Conservation (phyloP, 2,888 invertebrate species). For the Pseudococcus viburni region DNA sequence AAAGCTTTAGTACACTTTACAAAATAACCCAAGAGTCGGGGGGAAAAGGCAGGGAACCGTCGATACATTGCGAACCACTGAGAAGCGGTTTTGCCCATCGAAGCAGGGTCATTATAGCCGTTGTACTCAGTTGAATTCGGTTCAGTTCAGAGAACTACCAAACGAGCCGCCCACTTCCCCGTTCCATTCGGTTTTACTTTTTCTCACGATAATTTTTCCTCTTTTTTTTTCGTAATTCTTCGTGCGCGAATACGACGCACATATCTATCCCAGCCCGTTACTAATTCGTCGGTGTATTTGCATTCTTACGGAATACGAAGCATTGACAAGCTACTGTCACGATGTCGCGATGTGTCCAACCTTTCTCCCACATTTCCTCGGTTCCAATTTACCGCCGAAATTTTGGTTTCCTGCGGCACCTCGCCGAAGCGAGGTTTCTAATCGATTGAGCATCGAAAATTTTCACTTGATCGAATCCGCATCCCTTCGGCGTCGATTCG, state of each 20-base stretch:
- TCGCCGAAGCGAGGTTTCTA: neutral
- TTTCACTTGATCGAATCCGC: slow-evolving; percentile 7
- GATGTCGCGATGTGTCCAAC: neutral
- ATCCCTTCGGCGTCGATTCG: neutral
- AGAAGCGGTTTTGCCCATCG: slow-evolving; percentile 45
- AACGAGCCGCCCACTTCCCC: slow-evolving; percentile 57
- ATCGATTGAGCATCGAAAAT: slow-evolving; percentile 7
- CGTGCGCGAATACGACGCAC: slow-evolving; percentile 35
- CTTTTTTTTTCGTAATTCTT: slow-evolving; percentile 53
- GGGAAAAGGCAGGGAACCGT: neutral
- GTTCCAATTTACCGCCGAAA: neutral
- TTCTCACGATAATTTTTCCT: slow-evolving; percentile 55
- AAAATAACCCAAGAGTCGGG: neutral
- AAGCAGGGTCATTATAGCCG: slow-evolving; percentile 45
- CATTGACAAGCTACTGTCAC: neutral
- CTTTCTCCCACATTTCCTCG: neutral
- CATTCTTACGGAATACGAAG: neutral
- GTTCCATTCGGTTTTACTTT: slow-evolving; percentile 48
- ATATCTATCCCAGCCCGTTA: slow-evolving; percentile 18
- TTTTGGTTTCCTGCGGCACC: neutral
- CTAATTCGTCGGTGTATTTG: slow-evolving; percentile 47
- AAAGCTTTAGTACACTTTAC: neutral
- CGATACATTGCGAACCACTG: slow-evolving; percentile 47
- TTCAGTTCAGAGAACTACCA: slow-evolving; percentile 58
- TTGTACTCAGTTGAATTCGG: slow-evolving; percentile 51